Conservation (phyloP, 2,888 invertebrate species). For the Apamea sordens region DNA sequence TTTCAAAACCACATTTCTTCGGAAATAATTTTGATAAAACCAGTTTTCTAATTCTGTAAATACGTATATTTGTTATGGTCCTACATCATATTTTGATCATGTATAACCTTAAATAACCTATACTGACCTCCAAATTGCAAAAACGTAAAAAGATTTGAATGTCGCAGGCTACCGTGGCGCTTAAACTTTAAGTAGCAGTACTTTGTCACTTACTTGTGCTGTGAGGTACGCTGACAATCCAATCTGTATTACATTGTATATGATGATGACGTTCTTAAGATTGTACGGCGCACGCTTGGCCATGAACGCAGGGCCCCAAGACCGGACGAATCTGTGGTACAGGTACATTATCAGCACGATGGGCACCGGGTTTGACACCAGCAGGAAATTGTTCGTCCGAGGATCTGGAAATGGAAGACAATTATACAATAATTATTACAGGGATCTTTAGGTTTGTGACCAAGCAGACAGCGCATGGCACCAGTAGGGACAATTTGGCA, state of each 20-base stretch:
- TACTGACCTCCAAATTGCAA: not conserved
- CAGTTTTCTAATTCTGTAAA: not conserved
- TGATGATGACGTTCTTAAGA: conserved; percentile 90
- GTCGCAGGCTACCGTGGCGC: not conserved
- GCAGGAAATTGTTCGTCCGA: conserved; percentile 88
- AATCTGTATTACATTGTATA: conserved; percentile 92
- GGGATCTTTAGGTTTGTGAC: not conserved
- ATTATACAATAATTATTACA: not conserved
- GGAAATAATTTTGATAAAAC: not conserved
- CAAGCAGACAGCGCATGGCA: not conserved
- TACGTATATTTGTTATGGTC: not conserved
- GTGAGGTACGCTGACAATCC: conserved; percentile 84
- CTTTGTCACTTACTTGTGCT: conserved; percentile 82
- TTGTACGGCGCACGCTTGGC: conserved; percentile 91
- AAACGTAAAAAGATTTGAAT: not conserved
- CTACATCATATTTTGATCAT: not conserved
- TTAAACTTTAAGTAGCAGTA: not conserved
- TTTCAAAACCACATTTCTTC: not conserved
- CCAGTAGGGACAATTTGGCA: not conserved
- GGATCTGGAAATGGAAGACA: conserved; percentile 87
- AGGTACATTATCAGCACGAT: conserved; percentile 83
- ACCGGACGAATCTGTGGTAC: conserved; percentile 90
- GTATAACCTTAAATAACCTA: not conserved
- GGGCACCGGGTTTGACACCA: conserved; percentile 87
- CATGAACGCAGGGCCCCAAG: conserved; percentile 92